Percentiles rank a stretch among this genome's conserved stretches.
Conservation (phyloP, 2,797 vertebrate genomes). For the Pseudochromis fuscus region DNA sequence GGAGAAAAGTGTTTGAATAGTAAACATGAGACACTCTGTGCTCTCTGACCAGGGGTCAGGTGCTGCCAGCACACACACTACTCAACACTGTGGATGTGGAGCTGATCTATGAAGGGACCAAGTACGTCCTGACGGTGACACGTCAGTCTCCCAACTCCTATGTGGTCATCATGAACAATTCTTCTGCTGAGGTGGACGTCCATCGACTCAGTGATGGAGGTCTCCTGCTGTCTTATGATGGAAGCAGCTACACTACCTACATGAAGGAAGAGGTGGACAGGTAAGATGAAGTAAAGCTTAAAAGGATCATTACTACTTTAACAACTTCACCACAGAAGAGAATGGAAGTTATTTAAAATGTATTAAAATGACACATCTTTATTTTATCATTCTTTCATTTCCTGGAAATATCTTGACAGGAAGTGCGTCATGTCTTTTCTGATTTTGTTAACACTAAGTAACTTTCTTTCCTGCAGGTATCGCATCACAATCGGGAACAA, state of each 20-base stretch:
- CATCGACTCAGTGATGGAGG: constrained; percentile 97
- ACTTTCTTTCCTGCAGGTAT: constrained; percentile 83
- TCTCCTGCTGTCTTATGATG: constrained; percentile 95
- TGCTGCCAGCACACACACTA: constrained; percentile 94
- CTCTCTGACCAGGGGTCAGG: constrained; percentile 89
- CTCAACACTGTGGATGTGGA: constrained; percentile 96
- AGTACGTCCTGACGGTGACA: constrained; percentile 95
- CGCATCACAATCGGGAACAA: constrained; percentile 99
- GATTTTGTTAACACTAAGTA: neutral
- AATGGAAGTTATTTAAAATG: neutral
- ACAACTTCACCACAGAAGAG: neutral
- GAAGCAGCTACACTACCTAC: constrained; percentile 99
- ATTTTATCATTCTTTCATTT: neutral
- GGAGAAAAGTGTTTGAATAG: neutral
- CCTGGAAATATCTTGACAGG: neutral
- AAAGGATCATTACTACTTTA: neutral
- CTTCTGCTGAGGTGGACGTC: constrained; percentile 94
- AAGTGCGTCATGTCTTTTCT: no score
- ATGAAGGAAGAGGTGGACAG: constrained; percentile 99
- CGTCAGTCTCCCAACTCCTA: constrained; percentile 98
- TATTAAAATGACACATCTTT: neutral
- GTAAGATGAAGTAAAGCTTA: constrained; percentile 69
- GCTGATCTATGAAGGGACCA: constrained; percentile 95
- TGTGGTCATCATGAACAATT: constrained; percentile 96
- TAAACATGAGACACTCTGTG: neutral